Evolutionary conservation across 1,140 invertebrate genomes (phyloP), one percentile per base, ranked within the genome.

Genomic region (Latrodectus geometricus): DNA sequence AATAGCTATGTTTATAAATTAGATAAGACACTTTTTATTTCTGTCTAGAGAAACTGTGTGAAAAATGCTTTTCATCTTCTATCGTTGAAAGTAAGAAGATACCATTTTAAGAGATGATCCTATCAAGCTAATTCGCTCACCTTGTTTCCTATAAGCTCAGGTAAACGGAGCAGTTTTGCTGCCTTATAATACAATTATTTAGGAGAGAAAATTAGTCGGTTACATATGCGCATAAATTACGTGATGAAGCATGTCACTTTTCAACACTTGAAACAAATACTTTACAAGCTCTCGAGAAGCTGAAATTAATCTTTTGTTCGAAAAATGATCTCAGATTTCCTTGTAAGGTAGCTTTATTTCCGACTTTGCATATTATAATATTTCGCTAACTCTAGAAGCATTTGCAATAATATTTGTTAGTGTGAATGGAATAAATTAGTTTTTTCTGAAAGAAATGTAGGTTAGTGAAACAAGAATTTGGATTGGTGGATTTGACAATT

Each of bases 281-380:
- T 68, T 83, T 83, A 74, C 80, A 74, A 83, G 68, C 72, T 69
- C 56, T 48, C 50, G 54, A 65, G n/a, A 68, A 66, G 69, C 69
- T 80, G 52, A 83, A 83, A 83, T 83, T 83, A 83, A 83, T 83
- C 80, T 83, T 83, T 83, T 83, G 80, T 83, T 83, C 54, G 14
- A 52, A 61, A 81, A 23, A 15, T 72, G 68, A 17, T 56, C 70
- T n/a, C n/a, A 15, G 80, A 83, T 56, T 83, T 54, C 52, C 79
- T 15, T 48, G 4, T 5, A 49, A 72, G 49, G 5, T 72, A 49
- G 17, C 68, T 15, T 52, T 72, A 81, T 65, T 54, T 81, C 49
- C 54, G 50, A 35, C 49, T 70, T 56, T 49, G 79, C 79, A 35
- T 35, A 35, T 35, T 35, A 35, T 35, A 35, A 35, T 1, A 35